phyloP scores from a whole-genome alignment of 2,888 invertebrate genomes.

The Macrostomum cliftonense region DNA sequence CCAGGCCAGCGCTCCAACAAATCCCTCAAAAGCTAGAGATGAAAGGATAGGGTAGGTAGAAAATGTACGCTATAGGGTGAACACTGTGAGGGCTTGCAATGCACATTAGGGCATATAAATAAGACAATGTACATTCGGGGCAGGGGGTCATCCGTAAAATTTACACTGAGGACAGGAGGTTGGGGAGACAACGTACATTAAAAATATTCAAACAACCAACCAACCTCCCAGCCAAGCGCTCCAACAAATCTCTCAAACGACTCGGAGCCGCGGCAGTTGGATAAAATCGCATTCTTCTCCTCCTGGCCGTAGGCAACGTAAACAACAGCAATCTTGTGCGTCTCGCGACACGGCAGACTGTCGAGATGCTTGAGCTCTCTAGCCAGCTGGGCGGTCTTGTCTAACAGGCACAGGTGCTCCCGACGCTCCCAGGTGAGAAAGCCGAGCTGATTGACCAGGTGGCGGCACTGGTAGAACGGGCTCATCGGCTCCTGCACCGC shows the following conservation, averaged over 20 bases:
- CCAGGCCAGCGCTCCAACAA: too few species aligned
- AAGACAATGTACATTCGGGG: too few species aligned
- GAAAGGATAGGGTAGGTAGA: too few species aligned
- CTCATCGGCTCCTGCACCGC: slow-evolving; percentile 39
- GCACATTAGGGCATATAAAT: too few species aligned
- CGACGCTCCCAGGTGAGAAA: slow-evolving; percentile 72
- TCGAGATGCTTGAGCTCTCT: not conserved
- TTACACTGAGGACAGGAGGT: too few species aligned
- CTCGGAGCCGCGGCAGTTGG: slow-evolving; percentile 72
- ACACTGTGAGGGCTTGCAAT: too few species aligned
- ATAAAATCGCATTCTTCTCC: slow-evolving; percentile 74
- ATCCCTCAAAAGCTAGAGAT: too few species aligned
- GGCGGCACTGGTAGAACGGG: slow-evolving; percentile 50
- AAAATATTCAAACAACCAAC: not conserved
- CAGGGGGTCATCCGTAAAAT: too few species aligned
- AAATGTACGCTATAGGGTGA: too few species aligned
- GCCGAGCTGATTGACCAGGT: slow-evolving; percentile 75
- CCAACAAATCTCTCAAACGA: slow-evolving; percentile 60
- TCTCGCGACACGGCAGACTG: slow-evolving; percentile 28
- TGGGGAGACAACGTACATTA: not conserved
- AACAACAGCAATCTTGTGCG: slow-evolving; percentile 64
- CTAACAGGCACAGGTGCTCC: slow-evolving; percentile 10
- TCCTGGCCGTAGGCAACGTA: slow-evolving; percentile 91
- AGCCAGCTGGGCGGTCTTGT: not conserved
- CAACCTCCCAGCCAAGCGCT: slow-evolving; percentile 53